Evolutionary conservation across 2,113 vertebrate species (phyloP).

Genomic region (Chamaea fasciata): DNA sequence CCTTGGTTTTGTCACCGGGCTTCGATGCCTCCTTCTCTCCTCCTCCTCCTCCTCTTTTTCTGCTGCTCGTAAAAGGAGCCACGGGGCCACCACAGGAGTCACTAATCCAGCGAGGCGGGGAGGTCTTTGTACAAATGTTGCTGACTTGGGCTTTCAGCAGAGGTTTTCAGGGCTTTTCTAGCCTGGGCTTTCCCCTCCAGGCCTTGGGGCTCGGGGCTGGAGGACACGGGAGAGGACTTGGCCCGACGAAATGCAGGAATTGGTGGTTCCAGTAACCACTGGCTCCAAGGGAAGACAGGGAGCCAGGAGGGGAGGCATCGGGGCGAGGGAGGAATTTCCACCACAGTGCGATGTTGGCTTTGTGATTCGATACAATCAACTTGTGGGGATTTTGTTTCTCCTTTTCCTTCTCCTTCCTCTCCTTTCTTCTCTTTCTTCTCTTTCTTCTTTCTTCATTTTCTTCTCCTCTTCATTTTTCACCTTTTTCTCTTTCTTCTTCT

Average conservation of each 20-base stretch:
- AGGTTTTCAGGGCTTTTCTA: neutral
- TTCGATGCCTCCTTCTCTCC: neutral
- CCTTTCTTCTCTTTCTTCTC: accelerated
- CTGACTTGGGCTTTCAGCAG: neutral
- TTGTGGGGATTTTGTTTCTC: neutral
- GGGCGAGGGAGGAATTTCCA: conserved; percentile 44
- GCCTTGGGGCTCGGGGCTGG: neutral
- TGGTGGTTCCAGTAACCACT: conserved; percentile 27
- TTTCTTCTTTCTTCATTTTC: accelerated
- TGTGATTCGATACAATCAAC: conserved; percentile 1
- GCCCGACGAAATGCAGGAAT: accelerated
- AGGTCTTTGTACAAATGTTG: accelerated
- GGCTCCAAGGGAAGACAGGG: neutral
- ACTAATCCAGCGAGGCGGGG: neutral
- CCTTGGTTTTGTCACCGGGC: neutral
- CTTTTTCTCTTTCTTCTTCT: accelerated
- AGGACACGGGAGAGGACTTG: neutral
- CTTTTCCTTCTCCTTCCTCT: accelerated
- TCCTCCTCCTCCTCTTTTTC: neutral
- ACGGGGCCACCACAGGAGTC: neutral
- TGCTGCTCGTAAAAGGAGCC: neutral
- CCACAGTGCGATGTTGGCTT: neutral
- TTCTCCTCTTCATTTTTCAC: accelerated
- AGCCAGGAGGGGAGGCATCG: neutral
- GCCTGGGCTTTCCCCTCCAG: neutral